These are phyloP conservation scores for Puffinus mauretanicus DNA, from an alignment of 2,113 vertebrate species.

Conservation along the genomic window DNA sequence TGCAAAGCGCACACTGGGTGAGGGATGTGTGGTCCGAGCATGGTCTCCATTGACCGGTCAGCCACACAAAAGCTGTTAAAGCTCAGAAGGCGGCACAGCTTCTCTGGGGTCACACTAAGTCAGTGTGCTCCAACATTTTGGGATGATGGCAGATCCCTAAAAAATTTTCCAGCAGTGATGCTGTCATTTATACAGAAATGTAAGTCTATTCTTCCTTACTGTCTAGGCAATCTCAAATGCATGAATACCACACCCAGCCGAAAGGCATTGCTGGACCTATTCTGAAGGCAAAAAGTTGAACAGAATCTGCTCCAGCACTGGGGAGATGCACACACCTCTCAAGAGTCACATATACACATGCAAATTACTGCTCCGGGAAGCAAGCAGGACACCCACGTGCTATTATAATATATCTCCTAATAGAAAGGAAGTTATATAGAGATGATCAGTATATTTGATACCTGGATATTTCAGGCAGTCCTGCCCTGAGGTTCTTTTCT, in stretches of 20 bases:
- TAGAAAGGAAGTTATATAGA: not conserved
- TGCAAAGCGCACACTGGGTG: rapidly evolving
- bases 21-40: not conserved
- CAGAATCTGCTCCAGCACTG: not conserved
- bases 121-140: not conserved
- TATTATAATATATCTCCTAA: not conserved
- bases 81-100: not conserved
- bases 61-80: not conserved
- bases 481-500: not conserved
- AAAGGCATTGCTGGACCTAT: not conserved
- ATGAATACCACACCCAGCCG: not conserved
- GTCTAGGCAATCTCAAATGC: not conserved
- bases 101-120: not conserved
- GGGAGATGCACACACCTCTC: not conserved
- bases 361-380: not conserved
- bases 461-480: not conserved
- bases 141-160: not conserved
- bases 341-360: not conserved
- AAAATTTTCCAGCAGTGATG: not conserved
- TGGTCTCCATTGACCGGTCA: not conserved
- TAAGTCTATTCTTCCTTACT: not conserved
- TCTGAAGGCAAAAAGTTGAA: not conserved
- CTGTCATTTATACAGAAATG: not conserved
- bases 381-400: not conserved
- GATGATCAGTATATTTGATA: not conserved